Percentiles rank a stretch among this genome's conserved stretches.
phyloP scores from a whole-genome alignment of 2,888 invertebrate genomes.

The Zootermopsis nevadensis region DNA sequence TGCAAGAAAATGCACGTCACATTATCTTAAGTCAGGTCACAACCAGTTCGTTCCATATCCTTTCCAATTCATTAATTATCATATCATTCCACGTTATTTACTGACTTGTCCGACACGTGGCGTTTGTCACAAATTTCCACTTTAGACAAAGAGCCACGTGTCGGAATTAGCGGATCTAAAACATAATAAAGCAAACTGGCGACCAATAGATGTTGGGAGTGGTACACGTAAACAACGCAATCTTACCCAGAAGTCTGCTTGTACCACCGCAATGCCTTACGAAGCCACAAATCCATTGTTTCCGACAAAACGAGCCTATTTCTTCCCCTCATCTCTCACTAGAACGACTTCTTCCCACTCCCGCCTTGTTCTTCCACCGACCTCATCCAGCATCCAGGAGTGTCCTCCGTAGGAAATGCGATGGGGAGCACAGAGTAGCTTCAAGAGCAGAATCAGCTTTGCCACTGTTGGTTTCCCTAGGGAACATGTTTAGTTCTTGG shows the following conservation, averaged over 20 bases:
- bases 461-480: conserved; percentile 13
- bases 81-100: too few relatives aligned
- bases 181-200: background rate
- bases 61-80: too few relatives aligned
- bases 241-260: background rate
- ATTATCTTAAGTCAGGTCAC: too few relatives aligned
- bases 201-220: background rate
- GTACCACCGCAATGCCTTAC: background rate
- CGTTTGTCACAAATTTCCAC: too few relatives aligned
- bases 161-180: background rate
- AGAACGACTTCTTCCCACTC: background rate
- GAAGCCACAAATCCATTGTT: background rate
- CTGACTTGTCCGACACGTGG: too few relatives aligned
- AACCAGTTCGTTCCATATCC: too few relatives aligned
- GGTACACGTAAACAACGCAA: background rate
- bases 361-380: background rate
- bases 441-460: background rate
- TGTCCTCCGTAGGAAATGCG: background rate
- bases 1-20: too few relatives aligned
- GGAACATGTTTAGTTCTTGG: background rate
- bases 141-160: too few relatives aligned
- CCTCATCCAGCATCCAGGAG: background rate
- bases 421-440: background rate
- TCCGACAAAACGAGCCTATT: background rate
- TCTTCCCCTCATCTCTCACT: conserved; percentile 8